Conservation (phyloP, 2,888 invertebrate species). For the Empis livida region DNA sequence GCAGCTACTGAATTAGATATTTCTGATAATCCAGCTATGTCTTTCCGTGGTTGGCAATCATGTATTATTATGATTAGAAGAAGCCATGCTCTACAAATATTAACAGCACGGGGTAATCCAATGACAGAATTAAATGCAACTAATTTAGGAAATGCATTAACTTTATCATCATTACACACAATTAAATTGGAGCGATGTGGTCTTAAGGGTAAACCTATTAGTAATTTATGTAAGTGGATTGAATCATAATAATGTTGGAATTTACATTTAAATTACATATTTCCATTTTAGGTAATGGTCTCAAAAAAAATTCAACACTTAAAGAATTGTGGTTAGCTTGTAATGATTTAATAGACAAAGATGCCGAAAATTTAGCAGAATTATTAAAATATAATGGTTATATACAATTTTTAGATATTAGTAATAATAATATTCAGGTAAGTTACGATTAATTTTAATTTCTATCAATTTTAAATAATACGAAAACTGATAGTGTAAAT, state of each 20-base stretch:
- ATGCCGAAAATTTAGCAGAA: conserved; percentile 65
- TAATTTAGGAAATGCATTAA: conserved; percentile 57
- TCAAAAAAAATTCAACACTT: conserved; percentile 62
- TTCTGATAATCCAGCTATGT: conserved; percentile 58
- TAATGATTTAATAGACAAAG: conserved; percentile 58
- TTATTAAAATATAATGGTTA: conserved; percentile 60
- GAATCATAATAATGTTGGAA: background rate
- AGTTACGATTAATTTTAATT: no score
- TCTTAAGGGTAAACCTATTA: conserved; percentile 58
- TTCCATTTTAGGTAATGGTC: conserved; percentile 52
- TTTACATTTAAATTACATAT: background rate
- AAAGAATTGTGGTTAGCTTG: conserved; percentile 74
- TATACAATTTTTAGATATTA: conserved; percentile 68
- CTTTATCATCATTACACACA: conserved; percentile 52
- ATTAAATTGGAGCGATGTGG: conserved; percentile 67
- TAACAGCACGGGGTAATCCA: conserved; percentile 32
- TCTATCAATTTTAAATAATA: background rate
- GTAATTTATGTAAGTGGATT: conserved; percentile 53
- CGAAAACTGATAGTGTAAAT: no score
- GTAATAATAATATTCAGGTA: conserved; percentile 51
- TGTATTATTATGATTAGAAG: conserved; percentile 40
- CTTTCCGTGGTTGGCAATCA: conserved; percentile 70
- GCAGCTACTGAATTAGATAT: conserved; percentile 64
- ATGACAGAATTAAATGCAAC: conserved; percentile 40
- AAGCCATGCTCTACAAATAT: conserved; percentile 29